Base-by-base conservation (phyloP, 2,113 vertebrate species). In the Catharus bicknelli region DNA sequence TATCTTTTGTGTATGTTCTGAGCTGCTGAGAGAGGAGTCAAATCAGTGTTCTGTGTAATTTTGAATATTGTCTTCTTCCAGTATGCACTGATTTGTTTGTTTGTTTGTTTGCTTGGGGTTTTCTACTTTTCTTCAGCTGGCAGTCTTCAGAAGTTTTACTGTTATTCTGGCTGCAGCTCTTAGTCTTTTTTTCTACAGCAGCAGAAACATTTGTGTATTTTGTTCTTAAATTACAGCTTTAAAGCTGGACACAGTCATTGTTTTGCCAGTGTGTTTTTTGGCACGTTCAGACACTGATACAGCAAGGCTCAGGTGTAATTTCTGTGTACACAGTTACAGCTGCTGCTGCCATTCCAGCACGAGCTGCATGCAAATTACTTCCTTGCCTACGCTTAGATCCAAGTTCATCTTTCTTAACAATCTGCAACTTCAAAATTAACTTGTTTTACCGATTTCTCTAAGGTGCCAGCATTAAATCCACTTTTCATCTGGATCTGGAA, bases 301-400 rank as follows among this genome's bases (percentile, higher is more conserved):
- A 90, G 55, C 22, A 90, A 94, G 72, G 59, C 70, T 61, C 20
- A 74, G 68, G 69, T 86, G 21, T 50, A 58, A 89, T 54, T 88
- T 96, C 93, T 94, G 54, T 80, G 73, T 55, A 34, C 32, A 66
- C 30, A 92, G 34, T 91, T 96, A 59, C 26, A 95, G 73, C 51
- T 96, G 69, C 55, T 96, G 82, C 84, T 95, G 63, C 90, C 85
- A 74, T 89, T 96, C 2, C 9, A 92, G 40, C 79, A 53, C 0
- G 1, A 97, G 83, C 90, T 95, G 32, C 26, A 38, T 48, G 32
- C 16, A 51, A 11, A 57, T 73, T 66, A 48, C 32, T 77, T 91
- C 29, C 23, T 67, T 70, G 67, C 21, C 38, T 88, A 10, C 50
- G 25, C 82, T 68, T 69, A 70, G 76, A 86, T 66, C 17, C 14